Evolutionary conservation across 1,140 invertebrate species (phyloP).

Genomic region (Camponotus floridanus): DNA sequence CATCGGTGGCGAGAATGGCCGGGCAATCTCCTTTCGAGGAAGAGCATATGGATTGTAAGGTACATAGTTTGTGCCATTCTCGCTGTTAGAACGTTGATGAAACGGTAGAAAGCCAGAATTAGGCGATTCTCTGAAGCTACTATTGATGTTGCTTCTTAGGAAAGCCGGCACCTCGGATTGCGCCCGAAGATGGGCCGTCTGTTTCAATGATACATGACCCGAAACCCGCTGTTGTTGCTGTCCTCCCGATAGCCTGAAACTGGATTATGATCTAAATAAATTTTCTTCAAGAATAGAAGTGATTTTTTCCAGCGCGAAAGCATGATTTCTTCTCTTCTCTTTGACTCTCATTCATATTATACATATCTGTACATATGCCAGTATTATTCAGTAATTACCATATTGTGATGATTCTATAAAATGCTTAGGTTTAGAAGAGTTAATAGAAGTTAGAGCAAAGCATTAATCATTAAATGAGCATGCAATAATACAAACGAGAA

Average conservation of each 20-base stretch:
- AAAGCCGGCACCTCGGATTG: constrained; percentile 79
- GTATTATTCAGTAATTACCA: constrained; percentile 45
- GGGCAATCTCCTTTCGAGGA: constrained; percentile 80
- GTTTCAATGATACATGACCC: constrained; percentile 83
- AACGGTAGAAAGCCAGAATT: constrained; percentile 77
- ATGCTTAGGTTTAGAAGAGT: constrained; percentile 69
- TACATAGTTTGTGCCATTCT: constrained; percentile 81
- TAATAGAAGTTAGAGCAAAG: constrained; percentile 83
- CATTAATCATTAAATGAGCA: constrained; percentile 77
- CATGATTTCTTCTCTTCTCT: not conserved
- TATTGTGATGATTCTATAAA: constrained; percentile 68
- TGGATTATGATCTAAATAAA: constrained; percentile 47
- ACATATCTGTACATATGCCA: constrained; percentile 19
- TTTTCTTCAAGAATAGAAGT: constrained; percentile 1
- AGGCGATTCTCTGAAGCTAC: constrained; percentile 75
- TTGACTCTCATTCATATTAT: not conserved
- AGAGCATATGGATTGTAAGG: constrained; percentile 84
- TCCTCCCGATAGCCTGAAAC: constrained; percentile 80
- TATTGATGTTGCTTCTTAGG: constrained; percentile 74
- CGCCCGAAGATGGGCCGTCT: constrained; percentile 79
- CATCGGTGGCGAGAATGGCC: constrained; percentile 80
- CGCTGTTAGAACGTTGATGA: constrained; percentile 80
- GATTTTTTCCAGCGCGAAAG: constrained; percentile 10
- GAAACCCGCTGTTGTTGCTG: constrained; percentile 75
- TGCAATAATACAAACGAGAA: constrained; percentile 76